phyloP scores from a whole-genome alignment of 1,140 invertebrate species.

The Sinonovacula constricta region DNA sequence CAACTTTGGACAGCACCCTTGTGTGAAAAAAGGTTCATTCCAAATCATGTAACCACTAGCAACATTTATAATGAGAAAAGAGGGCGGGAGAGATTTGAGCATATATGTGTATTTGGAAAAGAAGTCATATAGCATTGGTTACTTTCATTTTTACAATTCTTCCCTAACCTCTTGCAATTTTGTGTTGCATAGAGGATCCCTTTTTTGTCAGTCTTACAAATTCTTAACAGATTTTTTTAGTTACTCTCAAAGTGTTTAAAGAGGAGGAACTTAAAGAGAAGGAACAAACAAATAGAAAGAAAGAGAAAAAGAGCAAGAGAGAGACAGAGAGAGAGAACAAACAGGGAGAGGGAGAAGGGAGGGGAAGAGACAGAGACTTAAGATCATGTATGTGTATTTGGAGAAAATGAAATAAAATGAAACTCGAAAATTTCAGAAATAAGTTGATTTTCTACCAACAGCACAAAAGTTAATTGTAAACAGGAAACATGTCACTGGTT shows the following conservation, averaged over 20 bases:
- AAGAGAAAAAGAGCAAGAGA: too few species aligned
- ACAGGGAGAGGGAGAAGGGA: too few species aligned
- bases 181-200: too few species aligned
- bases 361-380: not conserved
- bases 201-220: too few species aligned
- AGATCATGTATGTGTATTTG: not conserved
- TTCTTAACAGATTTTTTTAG: too few species aligned
- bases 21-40: not conserved
- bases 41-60: not conserved
- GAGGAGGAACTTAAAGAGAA: too few species aligned
- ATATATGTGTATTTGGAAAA: not conserved
- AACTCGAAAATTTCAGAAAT: not conserved
- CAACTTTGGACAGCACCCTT: not conserved
- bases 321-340: too few species aligned
- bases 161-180: too few species aligned
- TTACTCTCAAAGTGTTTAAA: too few species aligned
- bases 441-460: not conserved
- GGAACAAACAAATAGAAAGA: too few species aligned
- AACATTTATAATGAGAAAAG: not conserved
- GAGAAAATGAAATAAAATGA: not conserved
- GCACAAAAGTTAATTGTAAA: not conserved
- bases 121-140: not conserved
- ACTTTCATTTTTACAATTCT: not conserved
- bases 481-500: not conserved
- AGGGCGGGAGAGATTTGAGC: not conserved